Evolutionary conservation across 2,797 vertebrate genomes (phyloP).

Genomic region (Parauchenoglanis ngamensis): DNA sequence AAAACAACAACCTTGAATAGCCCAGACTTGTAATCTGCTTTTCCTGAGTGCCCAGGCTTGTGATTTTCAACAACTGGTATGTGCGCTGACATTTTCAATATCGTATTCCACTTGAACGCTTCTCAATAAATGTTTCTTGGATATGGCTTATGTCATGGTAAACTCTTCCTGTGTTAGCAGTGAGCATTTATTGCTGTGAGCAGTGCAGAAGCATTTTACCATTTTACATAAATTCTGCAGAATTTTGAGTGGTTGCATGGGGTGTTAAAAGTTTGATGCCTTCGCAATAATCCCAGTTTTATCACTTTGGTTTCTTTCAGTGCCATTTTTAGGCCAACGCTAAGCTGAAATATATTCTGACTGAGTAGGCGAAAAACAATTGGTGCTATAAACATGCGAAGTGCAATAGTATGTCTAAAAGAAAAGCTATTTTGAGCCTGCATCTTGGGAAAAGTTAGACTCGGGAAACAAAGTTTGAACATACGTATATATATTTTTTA

Average conservation of each 20-base stretch:
- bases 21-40: not conserved
- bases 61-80: not conserved
- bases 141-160: not conserved
- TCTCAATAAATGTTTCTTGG: not conserved
- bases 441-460: not conserved
- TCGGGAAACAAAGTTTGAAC: not conserved
- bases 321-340: not conserved
- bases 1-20: not conserved
- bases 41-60: not conserved
- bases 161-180: not conserved
- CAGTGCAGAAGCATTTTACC: not conserved
- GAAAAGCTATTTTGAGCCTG: not conserved
- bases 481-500: not conserved
- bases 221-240: constrained; percentile 13
- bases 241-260: not conserved
- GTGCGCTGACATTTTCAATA: not conserved
- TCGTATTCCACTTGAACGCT: not conserved
- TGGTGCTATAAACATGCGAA: not conserved
- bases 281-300: not conserved
- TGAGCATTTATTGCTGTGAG: not conserved
- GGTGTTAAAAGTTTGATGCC: not conserved
- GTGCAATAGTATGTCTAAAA: not conserved
- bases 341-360: not conserved
- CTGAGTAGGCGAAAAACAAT: not conserved
- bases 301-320: not conserved